Base-by-base conservation (phyloP, 2,888 invertebrate genomes). In the Iselma pallidipennis region DNA sequence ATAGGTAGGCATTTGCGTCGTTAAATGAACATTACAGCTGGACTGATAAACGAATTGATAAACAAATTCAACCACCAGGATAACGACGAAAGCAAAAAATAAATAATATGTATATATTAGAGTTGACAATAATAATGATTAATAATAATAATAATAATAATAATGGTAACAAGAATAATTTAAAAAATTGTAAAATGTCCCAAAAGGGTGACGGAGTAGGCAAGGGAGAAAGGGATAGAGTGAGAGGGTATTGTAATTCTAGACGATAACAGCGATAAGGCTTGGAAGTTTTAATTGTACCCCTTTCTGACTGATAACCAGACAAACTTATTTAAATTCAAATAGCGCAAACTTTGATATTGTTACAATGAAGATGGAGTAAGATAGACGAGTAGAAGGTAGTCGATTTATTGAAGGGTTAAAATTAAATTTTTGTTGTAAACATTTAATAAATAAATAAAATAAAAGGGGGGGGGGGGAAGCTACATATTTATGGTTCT, bases 1-100 rank as follows among this genome's bases (percentile, higher is more conserved):
- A 76, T 74, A 70, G 65, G 65, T 63, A 66, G 70, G 66, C 66
- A 60, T 61, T 67, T 57, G 65, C 66, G 70, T 75, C 73, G 72
- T 74, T 75, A 74, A 74, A 74, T 70, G 74, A 69, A 66, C 74
- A 73, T 73, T 75, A 74, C 66, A 63, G 63, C 55, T 55, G 60
- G 60, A 50, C 60, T 66, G 68, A 67, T 69, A 57, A 45, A 52
- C 48, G 49, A 49, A 58, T 31, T 62, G 70, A 70, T 70, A 70
- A n/a, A 66, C 59, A 62, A 61, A 57, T 42, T 45, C n/a, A n/a
- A 33, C 37, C 2, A 37, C 37, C 7, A 16, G 6, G 9, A 14
- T 16, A 16, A 16, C 2, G 16, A 9, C 6, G 5, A 1, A 37
- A 16, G 16, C 14, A 37, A 37, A 14, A 37, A 1, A 14, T 2